Evolutionary conservation across 2,888 invertebrate species (phyloP), one percentile per base, ranked within the genome.

Genomic region (Heliconius hortense): DNA sequence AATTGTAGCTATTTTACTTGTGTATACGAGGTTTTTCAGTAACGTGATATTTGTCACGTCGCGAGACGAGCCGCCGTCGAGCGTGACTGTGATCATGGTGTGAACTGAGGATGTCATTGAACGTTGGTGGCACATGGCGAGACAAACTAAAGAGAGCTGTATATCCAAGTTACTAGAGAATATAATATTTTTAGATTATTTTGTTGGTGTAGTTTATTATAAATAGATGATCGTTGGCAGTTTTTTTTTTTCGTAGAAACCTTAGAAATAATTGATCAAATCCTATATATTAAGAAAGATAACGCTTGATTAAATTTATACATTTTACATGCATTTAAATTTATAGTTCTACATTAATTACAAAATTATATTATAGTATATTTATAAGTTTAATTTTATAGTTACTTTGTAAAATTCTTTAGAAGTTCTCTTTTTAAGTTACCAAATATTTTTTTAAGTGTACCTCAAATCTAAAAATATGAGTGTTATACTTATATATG

Each of bases 1-100:
- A 74, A 74, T 74, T 74, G 74, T 74, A 56, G 53, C 70, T 26
- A 62, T 74, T 69, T 74, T 74, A 62, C 74, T 72, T 69, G 74
- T 67, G 67, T 77, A 64, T 71, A 60, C 71, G 75, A 78, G 70
- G 69, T 76, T 73, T 74, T 68, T 73, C 67, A 69, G 77, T 77
- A 77, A 77, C 35, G 24, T 56, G 78, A 78, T 77, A 78, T 78
- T 74, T 76, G 76, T 75, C 77, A 67, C 74, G 76, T 78, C 78
- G 73, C 73, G 75, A 74, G 78, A 75, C 73, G 70, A 56, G 18
- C 67, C 56, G 72, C 72, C 53, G 71, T 75, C 73, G 69, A 69
- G 76, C 77, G 76, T 79, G 77, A 77, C 77, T 74, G 72, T 74
- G 74, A 74, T 74, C 71, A 74, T 74, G 76, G 76, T 76, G 74